Evolutionary conservation across 1,140 invertebrate species (phyloP).

Genomic region (Apis laboriosa): DNA sequence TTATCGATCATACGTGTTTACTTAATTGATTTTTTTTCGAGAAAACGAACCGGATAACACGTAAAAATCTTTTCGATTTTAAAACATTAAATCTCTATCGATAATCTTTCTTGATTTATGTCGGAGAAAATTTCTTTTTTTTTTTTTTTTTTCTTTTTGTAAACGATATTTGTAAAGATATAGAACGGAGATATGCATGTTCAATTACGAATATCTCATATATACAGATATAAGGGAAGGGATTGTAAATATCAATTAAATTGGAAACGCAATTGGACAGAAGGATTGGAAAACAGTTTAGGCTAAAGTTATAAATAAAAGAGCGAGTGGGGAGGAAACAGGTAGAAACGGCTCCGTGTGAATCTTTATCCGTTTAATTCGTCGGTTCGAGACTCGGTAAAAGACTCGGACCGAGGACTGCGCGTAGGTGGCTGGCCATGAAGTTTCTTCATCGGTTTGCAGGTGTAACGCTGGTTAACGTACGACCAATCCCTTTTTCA

Average conservation of each 20-base stretch:
- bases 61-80: too few relatives aligned
- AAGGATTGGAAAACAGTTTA: background rate
- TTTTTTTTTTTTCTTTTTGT: too few relatives aligned
- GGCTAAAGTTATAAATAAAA: background rate
- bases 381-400: slow-evolving; percentile 61
- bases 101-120: too few relatives aligned
- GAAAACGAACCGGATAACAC: too few relatives aligned
- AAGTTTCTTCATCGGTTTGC: slow-evolving; percentile 66
- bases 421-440: slow-evolving; percentile 72
- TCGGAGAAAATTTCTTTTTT: too few relatives aligned
- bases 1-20: too few relatives aligned
- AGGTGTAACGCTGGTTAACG: slow-evolving; percentile 69
- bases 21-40: too few relatives aligned
- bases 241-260: background rate
- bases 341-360: slow-evolving; percentile 61
- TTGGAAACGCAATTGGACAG: background rate
- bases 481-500: slow-evolving; percentile 57
- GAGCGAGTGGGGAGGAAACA: background rate
- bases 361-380: slow-evolving; percentile 72
- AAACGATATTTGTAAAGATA: too few relatives aligned
- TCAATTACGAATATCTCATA: background rate
- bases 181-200: background rate
- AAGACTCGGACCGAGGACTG: slow-evolving; percentile 62
- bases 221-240: background rate
- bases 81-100: too few relatives aligned